Evolutionary conservation across 2,888 invertebrate species (phyloP), one percentile per base, ranked within the genome.

Genomic region (Polymixis lichenea): DNA sequence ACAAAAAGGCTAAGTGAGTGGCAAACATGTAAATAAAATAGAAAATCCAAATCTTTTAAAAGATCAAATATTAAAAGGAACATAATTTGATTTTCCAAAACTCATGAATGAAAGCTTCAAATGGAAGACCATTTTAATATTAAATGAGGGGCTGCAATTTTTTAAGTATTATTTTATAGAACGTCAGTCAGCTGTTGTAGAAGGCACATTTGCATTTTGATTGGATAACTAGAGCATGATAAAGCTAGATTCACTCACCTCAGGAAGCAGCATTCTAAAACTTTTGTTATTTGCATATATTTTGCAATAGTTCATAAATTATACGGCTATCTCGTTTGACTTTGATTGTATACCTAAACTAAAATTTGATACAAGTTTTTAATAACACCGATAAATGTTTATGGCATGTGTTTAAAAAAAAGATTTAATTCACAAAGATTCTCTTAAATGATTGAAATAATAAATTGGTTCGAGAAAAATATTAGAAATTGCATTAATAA

Each of bases 201-300:
- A 72, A 75, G 71, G 58, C 69, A 69, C 56, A 88, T 88, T 88
- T 75, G 80, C 88, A 89, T 89, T 87, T 89, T 88, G 82, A 89
- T 89, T 85, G 89, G 81, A 82, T 84, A 73, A 79, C 86, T 72
- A 67, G 68, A 75, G 70, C 75, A 69, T 76, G 55, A 61, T 43
- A 74, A 56, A 72, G 72, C 68, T 79, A 77, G 61, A 77, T 70
- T 51, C 38, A 75, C 32, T n/a, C n/a, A n/a, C n/a, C n/a, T n/a
- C n/a, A n/a, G n/a, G n/a, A n/a, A n/a, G n/a, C n/a, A n/a, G n/a
- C n/a, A n/a, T 65, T 84, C 71, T 58, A 61, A 46, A 74, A 78
- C 43, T 68, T 70, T 64, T 49, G 3, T 64, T 55, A 74, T 81
- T 82, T 28, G 70, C 71, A 58, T 68, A 77, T 64, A 51, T 64